These are phyloP conservation scores for Cyclargus thomasi DNA, from an alignment of 1,140 invertebrate genomes.

Conservation along the genomic window DNA sequence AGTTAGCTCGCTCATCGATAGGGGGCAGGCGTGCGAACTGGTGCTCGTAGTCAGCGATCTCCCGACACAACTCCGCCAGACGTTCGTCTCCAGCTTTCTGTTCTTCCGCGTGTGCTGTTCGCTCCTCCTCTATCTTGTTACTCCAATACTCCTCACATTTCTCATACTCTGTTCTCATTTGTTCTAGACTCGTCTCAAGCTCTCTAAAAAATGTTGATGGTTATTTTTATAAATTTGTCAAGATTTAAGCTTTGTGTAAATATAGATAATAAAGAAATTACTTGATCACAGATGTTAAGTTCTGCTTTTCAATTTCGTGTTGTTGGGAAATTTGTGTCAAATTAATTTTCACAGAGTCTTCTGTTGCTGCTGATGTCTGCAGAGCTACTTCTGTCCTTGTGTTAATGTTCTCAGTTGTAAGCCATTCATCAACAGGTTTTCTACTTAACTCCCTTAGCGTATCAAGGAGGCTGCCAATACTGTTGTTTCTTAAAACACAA, in stretches of 20 bases:
- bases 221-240: background rate
- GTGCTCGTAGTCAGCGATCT: slow-evolving; percentile 88
- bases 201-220: slow-evolving; percentile 62
- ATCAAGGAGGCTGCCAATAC: slow-evolving; percentile 5
- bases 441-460: slow-evolving; percentile 14
- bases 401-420: background rate
- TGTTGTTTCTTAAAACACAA: slow-evolving; percentile 14
- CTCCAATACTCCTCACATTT: slow-evolving; percentile 91
- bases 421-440: background rate
- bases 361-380: slow-evolving; percentile 9
- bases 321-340: slow-evolving; percentile 25
- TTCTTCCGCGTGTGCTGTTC: slow-evolving; percentile 84
- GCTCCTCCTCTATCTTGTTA: slow-evolving; percentile 85
- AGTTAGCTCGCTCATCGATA: slow-evolving; percentile 83
- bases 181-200: slow-evolving; percentile 82
- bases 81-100: slow-evolving; percentile 86
- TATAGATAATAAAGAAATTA: slow-evolving; percentile 22
- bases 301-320: slow-evolving; percentile 39
- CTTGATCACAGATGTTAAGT: slow-evolving; percentile 40
- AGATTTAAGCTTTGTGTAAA: no score
- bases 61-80: slow-evolving; percentile 81
- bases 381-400: slow-evolving; percentile 18
- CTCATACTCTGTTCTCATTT: slow-evolving; percentile 85
- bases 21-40: slow-evolving; percentile 82
- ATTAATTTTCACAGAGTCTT: slow-evolving; percentile 22